phyloP scores from a whole-genome alignment of 1,140 invertebrate species.

The Caenorhabditis remanei region DNA sequence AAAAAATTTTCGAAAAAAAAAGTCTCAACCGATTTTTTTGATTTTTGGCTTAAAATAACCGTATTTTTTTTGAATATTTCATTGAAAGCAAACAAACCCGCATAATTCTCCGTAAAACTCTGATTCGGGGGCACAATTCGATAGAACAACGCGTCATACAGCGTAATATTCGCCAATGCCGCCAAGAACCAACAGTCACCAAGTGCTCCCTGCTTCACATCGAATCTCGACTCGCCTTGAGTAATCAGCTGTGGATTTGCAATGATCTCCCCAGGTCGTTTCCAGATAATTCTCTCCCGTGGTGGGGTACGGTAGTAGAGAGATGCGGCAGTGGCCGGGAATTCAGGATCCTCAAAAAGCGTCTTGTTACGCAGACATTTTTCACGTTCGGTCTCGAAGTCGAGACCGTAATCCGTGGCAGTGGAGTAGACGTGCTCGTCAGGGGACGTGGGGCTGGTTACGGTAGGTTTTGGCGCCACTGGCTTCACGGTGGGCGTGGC shows the following conservation, averaged over 20 bases:
- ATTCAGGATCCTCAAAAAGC: constrained; percentile 84
- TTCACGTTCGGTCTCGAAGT: constrained; percentile 70
- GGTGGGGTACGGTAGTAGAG: constrained; percentile 81
- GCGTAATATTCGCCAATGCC: constrained; percentile 92
- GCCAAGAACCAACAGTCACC: constrained; percentile 96
- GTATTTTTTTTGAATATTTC: no score
- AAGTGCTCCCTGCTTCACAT: constrained; percentile 89
- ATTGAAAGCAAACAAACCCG: constrained; percentile 58
- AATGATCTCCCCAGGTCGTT: constrained; percentile 83
- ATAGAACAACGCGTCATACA: constrained; percentile 89
- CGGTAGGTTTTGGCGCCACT: not conserved
- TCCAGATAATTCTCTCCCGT: constrained; percentile 80
- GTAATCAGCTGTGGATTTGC: constrained; percentile 90
- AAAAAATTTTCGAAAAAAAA: no score
- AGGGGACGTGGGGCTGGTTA: constrained; percentile 20
- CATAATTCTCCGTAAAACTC: constrained; percentile 84
- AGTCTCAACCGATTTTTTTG: no score
- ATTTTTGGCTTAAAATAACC: no score
- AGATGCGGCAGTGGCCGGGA: constrained; percentile 81
- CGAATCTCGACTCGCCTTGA: constrained; percentile 94
- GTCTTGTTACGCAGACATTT: constrained; percentile 79
- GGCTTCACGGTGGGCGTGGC: not conserved
- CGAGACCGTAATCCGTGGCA: constrained; percentile 90
- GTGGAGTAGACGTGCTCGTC: constrained; percentile 64
- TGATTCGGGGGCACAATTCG: constrained; percentile 96